Conservation (phyloP, 2,113 vertebrate species). For the Thryonomys swinderianus region DNA sequence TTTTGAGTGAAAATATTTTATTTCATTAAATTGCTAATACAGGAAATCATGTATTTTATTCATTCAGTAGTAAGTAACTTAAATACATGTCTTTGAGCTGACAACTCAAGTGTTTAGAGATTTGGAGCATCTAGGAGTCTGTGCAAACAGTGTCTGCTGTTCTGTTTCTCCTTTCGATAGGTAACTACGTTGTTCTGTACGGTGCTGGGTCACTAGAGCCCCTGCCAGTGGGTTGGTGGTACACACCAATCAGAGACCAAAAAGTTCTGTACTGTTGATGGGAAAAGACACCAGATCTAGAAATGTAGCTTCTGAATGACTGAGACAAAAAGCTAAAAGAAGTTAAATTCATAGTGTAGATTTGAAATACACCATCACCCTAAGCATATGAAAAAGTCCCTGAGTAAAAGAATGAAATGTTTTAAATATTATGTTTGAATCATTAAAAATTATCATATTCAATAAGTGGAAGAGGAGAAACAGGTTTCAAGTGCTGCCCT, state of each 20-base stretch:
- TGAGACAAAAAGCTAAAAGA: background rate
- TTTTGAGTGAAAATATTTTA: background rate
- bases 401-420: background rate
- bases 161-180: background rate
- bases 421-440: background rate
- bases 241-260: background rate
- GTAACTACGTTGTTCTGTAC: background rate
- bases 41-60: background rate
- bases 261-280: fast-evolving
- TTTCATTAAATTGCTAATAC: background rate
- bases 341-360: background rate
- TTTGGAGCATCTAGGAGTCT: background rate
- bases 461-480: background rate
- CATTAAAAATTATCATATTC: background rate
- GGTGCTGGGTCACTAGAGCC: background rate
- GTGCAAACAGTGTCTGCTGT: background rate
- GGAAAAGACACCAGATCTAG: background rate
- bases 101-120: background rate
- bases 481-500: background rate
- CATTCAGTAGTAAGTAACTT: background rate
- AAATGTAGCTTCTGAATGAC: background rate
- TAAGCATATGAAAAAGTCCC: background rate
- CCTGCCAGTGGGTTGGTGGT: background rate
- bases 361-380: background rate
- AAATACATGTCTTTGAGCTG: background rate